phyloP scores from a whole-genome alignment of 2,888 invertebrate genomes.

The Rotaria magnacalcarata region DNA sequence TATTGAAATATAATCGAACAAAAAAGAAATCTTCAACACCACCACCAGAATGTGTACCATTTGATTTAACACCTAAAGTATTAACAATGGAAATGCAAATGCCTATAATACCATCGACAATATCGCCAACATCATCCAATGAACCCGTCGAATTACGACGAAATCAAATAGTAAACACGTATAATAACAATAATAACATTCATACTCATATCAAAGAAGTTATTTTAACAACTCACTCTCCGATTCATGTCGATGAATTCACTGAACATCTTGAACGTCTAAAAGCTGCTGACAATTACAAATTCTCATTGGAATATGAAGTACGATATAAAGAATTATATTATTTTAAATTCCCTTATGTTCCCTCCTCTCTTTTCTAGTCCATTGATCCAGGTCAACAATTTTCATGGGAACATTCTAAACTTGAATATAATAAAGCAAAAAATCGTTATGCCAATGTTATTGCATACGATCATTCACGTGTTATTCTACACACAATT shows the following conservation, averaged over 20 bases:
- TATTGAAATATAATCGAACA: slow-evolving; percentile 4
- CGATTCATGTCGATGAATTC: slow-evolving; percentile 87
- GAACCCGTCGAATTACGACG: slow-evolving; percentile 30
- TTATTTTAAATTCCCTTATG: not conserved
- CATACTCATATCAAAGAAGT: not conserved
- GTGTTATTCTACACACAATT: slow-evolving; percentile 71
- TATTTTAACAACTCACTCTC: slow-evolving; percentile 69
- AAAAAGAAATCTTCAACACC: slow-evolving; percentile 25
- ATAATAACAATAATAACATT: not conserved
- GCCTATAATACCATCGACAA: not conserved
- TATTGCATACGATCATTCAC: slow-evolving; percentile 94
- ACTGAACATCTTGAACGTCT: slow-evolving; percentile 88
- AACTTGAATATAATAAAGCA: slow-evolving; percentile 91
- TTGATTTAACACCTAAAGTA: slow-evolving; percentile 29
- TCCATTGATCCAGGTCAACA: slow-evolving; percentile 98
- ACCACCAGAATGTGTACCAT: slow-evolving; percentile 36
- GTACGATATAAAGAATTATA: not conserved
- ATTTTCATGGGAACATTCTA: slow-evolving; percentile 98
- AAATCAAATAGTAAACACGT: not conserved
- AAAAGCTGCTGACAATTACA: slow-evolving; percentile 88
- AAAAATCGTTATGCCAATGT: slow-evolving; percentile 99
- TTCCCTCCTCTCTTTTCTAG: slow-evolving; percentile 46
- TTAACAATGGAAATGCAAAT: slow-evolving; percentile 37
- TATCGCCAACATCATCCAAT: slow-evolving; percentile 26
- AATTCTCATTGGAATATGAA: slow-evolving; percentile 92